Percentiles rank a stretch among this genome's conserved stretches.
phyloP scores from a whole-genome alignment of 2,888 invertebrate species.

The Dicycla oo region DNA sequence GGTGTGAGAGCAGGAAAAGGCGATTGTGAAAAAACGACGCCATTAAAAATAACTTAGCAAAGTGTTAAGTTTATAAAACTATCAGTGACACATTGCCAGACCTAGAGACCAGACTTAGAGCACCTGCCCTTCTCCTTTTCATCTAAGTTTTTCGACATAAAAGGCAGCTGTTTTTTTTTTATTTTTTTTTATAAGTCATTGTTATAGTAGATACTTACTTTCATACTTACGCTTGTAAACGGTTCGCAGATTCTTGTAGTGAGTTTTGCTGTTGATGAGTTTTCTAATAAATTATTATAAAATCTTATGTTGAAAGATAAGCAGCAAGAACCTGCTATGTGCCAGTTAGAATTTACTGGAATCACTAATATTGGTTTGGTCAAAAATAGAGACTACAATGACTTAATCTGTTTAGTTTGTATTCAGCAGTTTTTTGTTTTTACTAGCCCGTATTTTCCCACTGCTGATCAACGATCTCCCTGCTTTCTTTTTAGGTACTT shows the following conservation, averaged over 20 bases:
- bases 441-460: background rate
- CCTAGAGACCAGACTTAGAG: background rate
- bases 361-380: too few relatives aligned
- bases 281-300: background rate
- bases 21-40: too few relatives aligned
- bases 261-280: background rate
- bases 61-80: background rate
- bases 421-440: background rate
- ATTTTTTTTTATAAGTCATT: background rate
- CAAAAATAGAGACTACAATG: background rate
- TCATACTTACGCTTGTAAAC: conserved; percentile 11
- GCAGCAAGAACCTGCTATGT: background rate
- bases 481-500: too few relatives aligned
- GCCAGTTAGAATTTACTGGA: background rate
- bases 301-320: background rate
- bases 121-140: too few relatives aligned
- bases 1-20: too few relatives aligned
- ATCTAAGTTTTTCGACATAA: background rate
- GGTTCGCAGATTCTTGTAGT: background rate
- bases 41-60: too few relatives aligned
- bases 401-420: background rate
- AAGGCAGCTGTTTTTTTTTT: conserved; percentile 11
- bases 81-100: background rate
- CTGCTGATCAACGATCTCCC: background rate
- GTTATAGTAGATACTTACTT: background rate